Evolutionary conservation across 2,113 vertebrate genomes (phyloP).

Genomic region (Willisornis vidua): DNA sequence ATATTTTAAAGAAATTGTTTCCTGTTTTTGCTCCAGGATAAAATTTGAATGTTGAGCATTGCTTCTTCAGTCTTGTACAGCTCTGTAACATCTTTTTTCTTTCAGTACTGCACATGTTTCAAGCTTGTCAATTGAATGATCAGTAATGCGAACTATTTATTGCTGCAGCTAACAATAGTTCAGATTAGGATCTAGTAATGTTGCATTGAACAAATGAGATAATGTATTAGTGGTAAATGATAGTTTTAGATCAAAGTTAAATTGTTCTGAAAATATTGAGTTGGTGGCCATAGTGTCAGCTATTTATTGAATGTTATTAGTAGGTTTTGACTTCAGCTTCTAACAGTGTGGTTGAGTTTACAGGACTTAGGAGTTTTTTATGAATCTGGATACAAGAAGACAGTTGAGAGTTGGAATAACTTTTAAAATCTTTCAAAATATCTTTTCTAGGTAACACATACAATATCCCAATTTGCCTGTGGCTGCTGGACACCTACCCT

Average conservation of each 20-base stretch:
- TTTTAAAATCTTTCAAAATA: slow-evolving; percentile 23
- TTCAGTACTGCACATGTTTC: rapidly evolving
- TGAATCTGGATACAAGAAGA: background rate
- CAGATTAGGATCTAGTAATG: background rate
- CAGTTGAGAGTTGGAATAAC: background rate
- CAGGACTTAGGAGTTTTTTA: background rate
- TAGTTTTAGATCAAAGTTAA: background rate
- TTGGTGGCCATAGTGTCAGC: background rate
- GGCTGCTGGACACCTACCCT: slow-evolving; percentile 96
- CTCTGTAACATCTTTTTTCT: background rate
- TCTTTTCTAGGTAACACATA: slow-evolving; percentile 87
- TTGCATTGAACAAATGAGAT: background rate
- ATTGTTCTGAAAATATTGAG: background rate
- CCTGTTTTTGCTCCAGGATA: background rate
- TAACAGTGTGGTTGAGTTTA: background rate
- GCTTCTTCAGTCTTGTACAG: background rate
- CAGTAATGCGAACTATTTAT: background rate
- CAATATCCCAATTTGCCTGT: slow-evolving; percentile 97
- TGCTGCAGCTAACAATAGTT: background rate
- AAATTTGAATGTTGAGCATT: background rate
- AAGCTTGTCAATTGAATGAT: background rate
- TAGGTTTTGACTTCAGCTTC: background rate
- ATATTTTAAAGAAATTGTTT: background rate
- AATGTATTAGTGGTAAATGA: background rate
- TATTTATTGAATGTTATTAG: background rate